A percentile compares a stretch with the other conserved stretches of the same genome.
These are phyloP conservation scores for Dendrocopos noguchii DNA, from an alignment of 2,113 vertebrate genomes.

Conservation along the genomic window DNA sequence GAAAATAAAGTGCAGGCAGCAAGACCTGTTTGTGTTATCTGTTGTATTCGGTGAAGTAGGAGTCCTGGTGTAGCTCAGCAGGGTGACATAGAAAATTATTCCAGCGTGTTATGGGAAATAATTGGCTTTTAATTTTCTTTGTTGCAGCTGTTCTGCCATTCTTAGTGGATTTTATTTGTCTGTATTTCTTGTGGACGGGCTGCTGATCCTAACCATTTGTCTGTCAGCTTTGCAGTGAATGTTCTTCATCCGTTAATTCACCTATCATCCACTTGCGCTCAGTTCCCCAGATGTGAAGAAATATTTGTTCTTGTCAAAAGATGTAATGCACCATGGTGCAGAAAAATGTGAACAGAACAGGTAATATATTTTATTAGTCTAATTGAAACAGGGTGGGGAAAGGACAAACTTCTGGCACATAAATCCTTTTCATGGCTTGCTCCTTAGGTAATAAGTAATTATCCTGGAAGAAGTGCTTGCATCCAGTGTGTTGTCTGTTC, in stretches of 20 bases:
- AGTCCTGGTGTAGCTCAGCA: not conserved
- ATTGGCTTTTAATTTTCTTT: not conserved
- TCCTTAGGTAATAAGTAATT: not conserved
- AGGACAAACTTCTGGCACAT: not conserved
- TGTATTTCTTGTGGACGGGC: not conserved
- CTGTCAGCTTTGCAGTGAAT: not conserved
- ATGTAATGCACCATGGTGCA: not conserved
- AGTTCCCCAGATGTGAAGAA: not conserved
- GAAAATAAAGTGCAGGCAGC: not conserved
- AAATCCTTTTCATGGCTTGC: not conserved
- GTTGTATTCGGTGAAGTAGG: not conserved
- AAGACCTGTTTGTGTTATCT: not conserved
- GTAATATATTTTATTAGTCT: not conserved
- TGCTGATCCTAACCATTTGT: not conserved
- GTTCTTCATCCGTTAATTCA: not conserved
- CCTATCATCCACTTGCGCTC: not conserved
- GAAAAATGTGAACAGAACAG: not conserved
- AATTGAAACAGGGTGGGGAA: not conserved
- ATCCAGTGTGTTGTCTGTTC: fast-evolving
- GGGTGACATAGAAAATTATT: not conserved
- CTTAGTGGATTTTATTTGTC: not conserved
- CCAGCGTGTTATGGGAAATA: not conserved
- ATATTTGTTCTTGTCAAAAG: not conserved
- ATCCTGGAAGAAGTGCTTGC: not conserved
- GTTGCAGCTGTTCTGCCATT: not conserved